A percentile compares a stretch with the other conserved stretches of the same genome.
Conservation (phyloP, 2,797 vertebrate species). For the Mycteria americana region DNA sequence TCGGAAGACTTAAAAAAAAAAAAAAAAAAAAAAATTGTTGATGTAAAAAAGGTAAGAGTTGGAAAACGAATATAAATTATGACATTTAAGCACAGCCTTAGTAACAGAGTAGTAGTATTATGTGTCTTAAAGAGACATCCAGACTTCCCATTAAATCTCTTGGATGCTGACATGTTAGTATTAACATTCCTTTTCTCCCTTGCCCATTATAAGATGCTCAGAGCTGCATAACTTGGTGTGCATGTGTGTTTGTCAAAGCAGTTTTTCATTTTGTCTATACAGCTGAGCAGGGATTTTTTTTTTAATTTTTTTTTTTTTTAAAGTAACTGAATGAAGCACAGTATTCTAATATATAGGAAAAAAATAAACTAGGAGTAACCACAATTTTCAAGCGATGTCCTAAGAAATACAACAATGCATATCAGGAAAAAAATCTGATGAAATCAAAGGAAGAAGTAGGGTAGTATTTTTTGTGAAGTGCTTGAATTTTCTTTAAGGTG, state of each 20-base stretch:
- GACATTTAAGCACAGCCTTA: neutral
- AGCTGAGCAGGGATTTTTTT: neutral
- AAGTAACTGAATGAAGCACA: neutral
- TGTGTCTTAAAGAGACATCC: neutral
- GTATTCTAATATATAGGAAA: neutral
- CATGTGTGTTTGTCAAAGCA: neutral
- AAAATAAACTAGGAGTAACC: neutral
- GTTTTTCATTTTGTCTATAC: neutral
- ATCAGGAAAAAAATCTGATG: neutral
- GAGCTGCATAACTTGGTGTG: neutral
- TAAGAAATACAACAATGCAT: neutral
- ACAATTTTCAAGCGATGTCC: neutral
- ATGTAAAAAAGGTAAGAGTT: neutral
- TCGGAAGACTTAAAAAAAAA: neutral
- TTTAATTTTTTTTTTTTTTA: neutral
- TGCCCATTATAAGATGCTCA: neutral
- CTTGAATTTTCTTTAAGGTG: neutral
- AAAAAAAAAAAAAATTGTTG: neutral
- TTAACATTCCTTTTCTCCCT: neutral
- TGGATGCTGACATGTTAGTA: neutral
- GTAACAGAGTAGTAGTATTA: neutral
- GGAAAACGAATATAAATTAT: neutral
- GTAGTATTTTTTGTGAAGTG: neutral
- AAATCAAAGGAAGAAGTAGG: neutral
- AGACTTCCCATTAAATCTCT: neutral